Evolutionary conservation across 2,888 invertebrate species (phyloP).

Genomic region (Phasia obesa): DNA sequence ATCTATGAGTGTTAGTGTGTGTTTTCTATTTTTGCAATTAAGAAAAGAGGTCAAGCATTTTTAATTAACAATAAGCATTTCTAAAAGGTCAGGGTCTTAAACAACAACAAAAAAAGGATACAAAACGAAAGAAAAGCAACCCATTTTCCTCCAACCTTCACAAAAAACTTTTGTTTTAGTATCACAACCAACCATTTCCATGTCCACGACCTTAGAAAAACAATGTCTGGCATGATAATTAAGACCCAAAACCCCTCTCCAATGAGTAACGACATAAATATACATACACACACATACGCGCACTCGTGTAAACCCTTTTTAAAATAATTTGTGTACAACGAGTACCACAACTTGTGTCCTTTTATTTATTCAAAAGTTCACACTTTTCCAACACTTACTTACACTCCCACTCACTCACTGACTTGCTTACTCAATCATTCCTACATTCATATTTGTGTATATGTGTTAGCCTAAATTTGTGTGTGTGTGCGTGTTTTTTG

Average conservation of each 20-base stretch:
- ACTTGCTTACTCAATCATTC: not conserved
- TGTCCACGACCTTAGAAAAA: constrained; percentile 26
- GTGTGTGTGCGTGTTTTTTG: not conserved
- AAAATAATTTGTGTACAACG: constrained; percentile 29
- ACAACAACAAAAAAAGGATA: not conserved
- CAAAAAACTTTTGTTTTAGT: not conserved
- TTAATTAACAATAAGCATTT: constrained; percentile 62
- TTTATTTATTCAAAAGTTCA: constrained; percentile 66
- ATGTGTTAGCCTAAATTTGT: not conserved
- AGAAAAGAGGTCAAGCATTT: constrained; percentile 55
- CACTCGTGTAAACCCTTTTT: constrained; percentile 32
- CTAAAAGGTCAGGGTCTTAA: constrained; percentile 66
- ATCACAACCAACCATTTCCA: constrained; percentile 9
- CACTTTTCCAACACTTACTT: constrained; percentile 61
- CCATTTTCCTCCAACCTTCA: not conserved
- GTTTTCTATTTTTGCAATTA: constrained; percentile 25
- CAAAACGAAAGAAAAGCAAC: not conserved
- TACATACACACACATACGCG: not conserved
- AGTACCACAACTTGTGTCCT: constrained; percentile 61
- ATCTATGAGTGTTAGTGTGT: not conserved
- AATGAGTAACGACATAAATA: not conserved
- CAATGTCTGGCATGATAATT: not conserved
- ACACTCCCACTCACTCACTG: not conserved
- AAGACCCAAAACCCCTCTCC: constrained; percentile 17
- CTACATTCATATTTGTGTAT: not conserved